Base-by-base conservation (phyloP, 2,888 invertebrate genomes). In the Eubasilissa splendida region DNA sequence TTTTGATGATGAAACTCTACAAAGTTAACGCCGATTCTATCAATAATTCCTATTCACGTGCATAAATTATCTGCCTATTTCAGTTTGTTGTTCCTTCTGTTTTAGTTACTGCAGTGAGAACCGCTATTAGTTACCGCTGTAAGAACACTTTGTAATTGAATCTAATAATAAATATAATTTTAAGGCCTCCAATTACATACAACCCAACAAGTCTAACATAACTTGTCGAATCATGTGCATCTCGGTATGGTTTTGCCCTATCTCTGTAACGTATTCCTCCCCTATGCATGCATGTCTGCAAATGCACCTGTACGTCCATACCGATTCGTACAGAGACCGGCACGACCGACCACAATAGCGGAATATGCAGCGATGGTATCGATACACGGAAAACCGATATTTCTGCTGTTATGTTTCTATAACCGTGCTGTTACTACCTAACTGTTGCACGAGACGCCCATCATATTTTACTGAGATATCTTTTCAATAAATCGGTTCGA, bases 361-460 rank as follows among this genome's bases (percentile, higher is more conserved):
- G 14, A 50, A 10, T 7, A 63, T 3, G 66, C 58, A n/a, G 52
- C 14, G 52, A 68, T 68, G 33, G 33, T 68, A 52, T 52, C 68
- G 52, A n/a, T 42, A 52, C 68, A 7, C 14, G 9, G 50, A 52
- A 68, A 68, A 50, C n/a, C 52, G 14, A 50, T 33, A 66, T 9
- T 50, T 68, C 50, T 22, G 14, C 50, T 52, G 68, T 22, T 22
- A 22, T 22, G 22, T 14, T 8, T 14, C 50, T 14, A 50, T 68
- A 68, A 9, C 33, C 65, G 12, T 33, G 42, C 52, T n/a, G n/a
- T 14, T 68, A 68, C 9, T 52, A 68, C 52, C 50, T 68, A 68
- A 68, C 68, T 68, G 68, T 68, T 68, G 68, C 68, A 68, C n/a
- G 68, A 14, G 68, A 14, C 68, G 68, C 50, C 52, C 52, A 42